A percentile compares a stretch with the other conserved stretches of the same genome.
Conservation (phyloP, 2,113 vertebrate species). For the Tonatia bakeri region DNA sequence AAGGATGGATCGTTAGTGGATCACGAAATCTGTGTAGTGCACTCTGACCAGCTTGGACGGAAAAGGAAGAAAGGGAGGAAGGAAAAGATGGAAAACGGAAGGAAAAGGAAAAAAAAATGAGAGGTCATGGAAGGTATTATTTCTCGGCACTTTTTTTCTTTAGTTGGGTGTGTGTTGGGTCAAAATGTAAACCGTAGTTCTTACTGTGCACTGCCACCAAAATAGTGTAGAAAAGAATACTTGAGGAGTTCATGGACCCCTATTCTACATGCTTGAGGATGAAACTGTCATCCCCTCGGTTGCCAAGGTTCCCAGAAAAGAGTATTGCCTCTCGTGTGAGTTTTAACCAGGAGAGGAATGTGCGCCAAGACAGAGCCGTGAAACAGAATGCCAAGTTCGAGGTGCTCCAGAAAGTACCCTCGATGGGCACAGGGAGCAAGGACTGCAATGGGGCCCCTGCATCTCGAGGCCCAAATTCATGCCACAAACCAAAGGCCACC, state of each 20-base stretch:
- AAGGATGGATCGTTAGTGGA: background rate
- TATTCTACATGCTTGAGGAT: background rate
- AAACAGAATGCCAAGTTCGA: background rate
- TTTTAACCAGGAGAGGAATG: background rate
- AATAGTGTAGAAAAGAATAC: constrained; percentile 8
- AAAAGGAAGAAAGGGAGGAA: background rate
- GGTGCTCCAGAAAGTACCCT: background rate
- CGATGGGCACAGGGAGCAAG: background rate
- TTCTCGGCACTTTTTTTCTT: background rate
- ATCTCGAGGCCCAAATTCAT: background rate
- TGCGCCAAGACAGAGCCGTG: background rate
- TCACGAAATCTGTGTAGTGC: background rate
- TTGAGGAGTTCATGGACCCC: background rate
- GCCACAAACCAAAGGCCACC: background rate
- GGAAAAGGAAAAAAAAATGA: background rate
- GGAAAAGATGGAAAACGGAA: background rate
- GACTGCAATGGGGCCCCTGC: background rate
- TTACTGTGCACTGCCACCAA: background rate
- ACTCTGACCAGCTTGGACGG: background rate
- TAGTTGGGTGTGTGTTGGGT: background rate
- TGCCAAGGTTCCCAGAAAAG: background rate
- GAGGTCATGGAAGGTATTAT: background rate
- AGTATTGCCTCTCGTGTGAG: background rate
- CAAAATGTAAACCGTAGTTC: background rate
- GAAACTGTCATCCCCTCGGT: background rate